phyloP scores from a whole-genome alignment of 2,888 invertebrate species.

The Andrena praecox region DNA sequence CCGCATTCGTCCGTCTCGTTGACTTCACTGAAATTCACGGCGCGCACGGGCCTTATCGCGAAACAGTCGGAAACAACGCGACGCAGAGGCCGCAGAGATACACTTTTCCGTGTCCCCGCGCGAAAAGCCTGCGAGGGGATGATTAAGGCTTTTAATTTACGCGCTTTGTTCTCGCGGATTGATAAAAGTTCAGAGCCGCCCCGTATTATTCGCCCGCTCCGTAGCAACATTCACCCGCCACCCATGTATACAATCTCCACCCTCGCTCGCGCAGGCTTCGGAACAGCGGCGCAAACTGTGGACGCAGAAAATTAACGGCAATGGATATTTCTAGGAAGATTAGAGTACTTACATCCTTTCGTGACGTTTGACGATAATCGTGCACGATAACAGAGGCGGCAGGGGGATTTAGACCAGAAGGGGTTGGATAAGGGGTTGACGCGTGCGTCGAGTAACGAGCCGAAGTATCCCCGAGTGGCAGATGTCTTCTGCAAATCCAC shows the following conservation, averaged over 20 bases:
- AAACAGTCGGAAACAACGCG: slow-evolving; percentile 7
- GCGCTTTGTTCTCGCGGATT: slow-evolving; percentile 41
- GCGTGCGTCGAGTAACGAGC: too few species aligned
- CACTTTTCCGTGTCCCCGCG: slow-evolving; percentile 1
- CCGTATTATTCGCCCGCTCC: slow-evolving; percentile 6
- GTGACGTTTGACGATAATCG: too few species aligned
- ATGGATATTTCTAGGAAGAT: slow-evolving; percentile 3
- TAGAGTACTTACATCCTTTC: too few species aligned
- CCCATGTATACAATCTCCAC: slow-evolving; percentile 24
- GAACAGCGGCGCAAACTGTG: slow-evolving; percentile 5
- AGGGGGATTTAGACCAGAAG: too few species aligned
- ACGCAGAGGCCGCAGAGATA: not conserved
- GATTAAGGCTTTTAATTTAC: slow-evolving; percentile 57
- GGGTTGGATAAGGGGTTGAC: too few species aligned
- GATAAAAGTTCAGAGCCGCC: slow-evolving; percentile 42
- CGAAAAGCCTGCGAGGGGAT: slow-evolving; percentile 9
- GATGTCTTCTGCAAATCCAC: too few species aligned
- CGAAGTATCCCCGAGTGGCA: too few species aligned
- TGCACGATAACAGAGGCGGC: too few species aligned
- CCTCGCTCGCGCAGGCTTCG: not conserved
- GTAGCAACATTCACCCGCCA: slow-evolving; percentile 4
- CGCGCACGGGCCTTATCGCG: slow-evolving; percentile 17
- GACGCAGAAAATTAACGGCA: slow-evolving; percentile 13
- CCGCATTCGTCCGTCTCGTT: not conserved
- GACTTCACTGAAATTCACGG: slow-evolving; percentile 14